Percentiles rank a stretch among this genome's conserved stretches.
Evolutionary conservation across 1,140 invertebrate genomes (phyloP).

Genomic region (Sycophaga agraensis): DNA sequence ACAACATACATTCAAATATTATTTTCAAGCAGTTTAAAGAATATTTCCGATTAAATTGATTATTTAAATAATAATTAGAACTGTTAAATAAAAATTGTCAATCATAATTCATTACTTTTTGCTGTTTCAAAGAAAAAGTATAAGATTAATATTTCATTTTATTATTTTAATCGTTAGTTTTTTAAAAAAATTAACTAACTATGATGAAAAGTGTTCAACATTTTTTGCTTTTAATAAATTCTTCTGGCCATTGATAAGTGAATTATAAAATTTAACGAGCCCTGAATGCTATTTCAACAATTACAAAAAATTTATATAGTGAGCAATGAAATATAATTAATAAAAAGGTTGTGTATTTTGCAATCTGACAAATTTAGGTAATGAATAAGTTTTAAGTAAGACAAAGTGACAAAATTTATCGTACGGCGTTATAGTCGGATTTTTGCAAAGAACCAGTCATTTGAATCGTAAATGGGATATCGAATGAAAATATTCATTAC

Average conservation of each 20-base stretch:
- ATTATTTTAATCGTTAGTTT: too few relatives aligned
- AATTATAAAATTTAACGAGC: neutral
- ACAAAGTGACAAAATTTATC: conserved; percentile 21
- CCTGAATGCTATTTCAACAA: neutral
- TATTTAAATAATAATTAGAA: too few relatives aligned
- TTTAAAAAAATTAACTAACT: neutral
- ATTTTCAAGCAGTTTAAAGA: too few relatives aligned
- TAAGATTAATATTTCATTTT: too few relatives aligned
- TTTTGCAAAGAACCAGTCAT: neutral
- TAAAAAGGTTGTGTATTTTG: conserved; percentile 21
- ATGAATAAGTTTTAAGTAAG: conserved; percentile 20
- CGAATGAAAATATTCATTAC: conserved; percentile 2
- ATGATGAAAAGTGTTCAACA: neutral
- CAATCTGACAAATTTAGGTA: conserved; percentile 10
- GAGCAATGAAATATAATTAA: neutral
- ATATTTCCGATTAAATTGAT: too few relatives aligned
- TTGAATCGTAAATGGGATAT: neutral
- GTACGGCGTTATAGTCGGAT: conserved; percentile 24
- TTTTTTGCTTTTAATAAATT: neutral
- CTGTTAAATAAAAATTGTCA: too few relatives aligned
- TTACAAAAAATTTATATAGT: neutral
- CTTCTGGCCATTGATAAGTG: conserved; percentile 15
- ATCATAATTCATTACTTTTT: too few relatives aligned
- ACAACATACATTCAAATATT: too few relatives aligned
- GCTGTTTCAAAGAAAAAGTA: neutral